Percentiles rank a stretch among this genome's conserved stretches.
Evolutionary conservation across 2,888 invertebrate genomes (phyloP).

Genomic region (Sphecodes monilicornis): DNA sequence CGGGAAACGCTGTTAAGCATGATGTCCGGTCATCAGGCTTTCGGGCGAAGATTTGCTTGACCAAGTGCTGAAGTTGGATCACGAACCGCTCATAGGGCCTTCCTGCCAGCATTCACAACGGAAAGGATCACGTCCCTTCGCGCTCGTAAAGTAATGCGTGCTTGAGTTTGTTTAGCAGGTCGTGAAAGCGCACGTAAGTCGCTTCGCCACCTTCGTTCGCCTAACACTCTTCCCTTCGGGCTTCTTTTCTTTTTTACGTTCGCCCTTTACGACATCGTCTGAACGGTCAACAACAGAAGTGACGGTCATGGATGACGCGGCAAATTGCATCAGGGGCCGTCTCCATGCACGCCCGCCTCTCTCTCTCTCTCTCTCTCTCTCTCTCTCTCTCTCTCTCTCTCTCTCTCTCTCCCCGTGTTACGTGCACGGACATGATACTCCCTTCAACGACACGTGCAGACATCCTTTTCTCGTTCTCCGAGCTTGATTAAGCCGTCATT

Average conservation of each 20-base stretch:
- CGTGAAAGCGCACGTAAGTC: slow-evolving; percentile 74
- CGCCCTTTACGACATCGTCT: slow-evolving; percentile 18
- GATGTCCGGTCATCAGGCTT: background rate
- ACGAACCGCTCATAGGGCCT: slow-evolving; percentile 78
- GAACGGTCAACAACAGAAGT: slow-evolving; percentile 48
- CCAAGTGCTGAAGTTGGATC: slow-evolving; percentile 43
- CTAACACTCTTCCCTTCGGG: background rate
- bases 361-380: slow-evolving; percentile 41
- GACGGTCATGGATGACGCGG: slow-evolving; percentile 70
- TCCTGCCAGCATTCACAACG: slow-evolving; percentile 81
- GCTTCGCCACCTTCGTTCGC: slow-evolving; percentile 51
- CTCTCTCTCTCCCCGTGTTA: slow-evolving; percentile 27
- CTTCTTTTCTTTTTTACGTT: slow-evolving; percentile 31
- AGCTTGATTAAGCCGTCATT: slow-evolving; percentile 53
- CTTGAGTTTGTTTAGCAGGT: slow-evolving; percentile 80
- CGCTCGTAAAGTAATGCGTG: slow-evolving; percentile 82
- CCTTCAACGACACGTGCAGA: slow-evolving; percentile 45
- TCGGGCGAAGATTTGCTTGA: background rate
- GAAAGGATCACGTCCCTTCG: slow-evolving; percentile 82
- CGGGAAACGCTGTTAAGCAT: background rate
- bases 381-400: slow-evolving; percentile 42
- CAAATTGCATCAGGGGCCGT: slow-evolving; percentile 70
- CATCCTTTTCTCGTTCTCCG: slow-evolving; percentile 56
- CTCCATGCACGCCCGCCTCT: slow-evolving; percentile 44
- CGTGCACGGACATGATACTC: slow-evolving; percentile 30